Evolutionary conservation across 1,140 invertebrate species (phyloP).

Genomic region (Drosophila lacteicornis): DNA sequence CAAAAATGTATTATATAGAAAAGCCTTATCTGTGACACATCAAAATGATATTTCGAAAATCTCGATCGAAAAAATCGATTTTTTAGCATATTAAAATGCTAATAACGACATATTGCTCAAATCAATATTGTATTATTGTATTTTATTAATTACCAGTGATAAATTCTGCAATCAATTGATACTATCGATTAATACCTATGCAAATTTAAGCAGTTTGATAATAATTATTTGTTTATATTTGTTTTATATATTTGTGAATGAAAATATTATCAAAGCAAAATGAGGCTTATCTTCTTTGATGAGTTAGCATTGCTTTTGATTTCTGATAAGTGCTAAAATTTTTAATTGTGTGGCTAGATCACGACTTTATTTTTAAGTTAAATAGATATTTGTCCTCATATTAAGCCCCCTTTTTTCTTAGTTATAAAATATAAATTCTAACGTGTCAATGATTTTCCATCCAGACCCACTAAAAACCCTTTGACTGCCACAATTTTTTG

Average conservation of each 20-base stretch:
- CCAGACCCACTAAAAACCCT: too few species aligned
- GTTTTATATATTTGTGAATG: background rate
- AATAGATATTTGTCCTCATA: too few species aligned
- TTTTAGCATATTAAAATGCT: background rate
- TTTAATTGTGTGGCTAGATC: too few species aligned
- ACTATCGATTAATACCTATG: background rate
- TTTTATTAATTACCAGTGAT: conserved; percentile 8
- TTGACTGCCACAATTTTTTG: too few species aligned
- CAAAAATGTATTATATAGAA: background rate
- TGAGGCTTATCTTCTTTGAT: too few species aligned
- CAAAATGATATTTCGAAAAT: conserved; percentile 1
- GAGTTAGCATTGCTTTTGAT: background rate
- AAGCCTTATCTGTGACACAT: conserved; percentile 1
- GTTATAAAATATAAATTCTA: too few species aligned
- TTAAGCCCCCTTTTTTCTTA: too few species aligned
- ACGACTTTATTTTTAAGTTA: too few species aligned
- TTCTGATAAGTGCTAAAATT: background rate
- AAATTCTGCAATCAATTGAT: background rate
- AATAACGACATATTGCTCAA: background rate
- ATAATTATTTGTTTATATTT: background rate
- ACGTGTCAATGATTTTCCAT: too few species aligned
- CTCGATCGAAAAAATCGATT: too few species aligned
- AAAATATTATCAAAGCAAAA: background rate
- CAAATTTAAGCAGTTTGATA: background rate
- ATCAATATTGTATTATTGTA: background rate